Base-by-base conservation (phyloP, 1,140 invertebrate genomes). In the Colletes latitarsis region DNA sequence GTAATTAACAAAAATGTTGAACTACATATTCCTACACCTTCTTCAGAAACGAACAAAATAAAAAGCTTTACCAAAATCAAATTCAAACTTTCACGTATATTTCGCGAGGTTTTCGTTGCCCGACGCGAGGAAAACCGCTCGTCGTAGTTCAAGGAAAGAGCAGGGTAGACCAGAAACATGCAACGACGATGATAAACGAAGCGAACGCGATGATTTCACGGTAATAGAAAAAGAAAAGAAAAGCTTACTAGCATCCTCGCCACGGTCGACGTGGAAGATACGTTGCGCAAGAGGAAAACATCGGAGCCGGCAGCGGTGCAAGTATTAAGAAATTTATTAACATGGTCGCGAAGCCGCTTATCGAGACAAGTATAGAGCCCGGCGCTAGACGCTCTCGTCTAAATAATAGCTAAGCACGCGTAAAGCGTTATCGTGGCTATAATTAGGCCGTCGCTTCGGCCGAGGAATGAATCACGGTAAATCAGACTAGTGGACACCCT, bases 361-460 rank as follows among this genome's bases (percentile, higher is more conserved):
- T 79, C 77, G 69, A 66, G 60, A 43, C 77, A 64, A 79, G 77
- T 73, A 64, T 64, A 79, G 43, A 30, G 19, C 43, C 64, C 74
- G 75, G 63, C 76, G 73, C 76, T 84, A 87, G 83, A 84, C 79
- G 62, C 79, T 85, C 71, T 17, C 70, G 77, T 88, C 85, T 88
- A 85, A 89, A 70, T 89, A 88, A 89, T 78, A 86, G 79, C 82
- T 80, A 86, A 89, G 88, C 88, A 87, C 84, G 84, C 86, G 85
- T 89, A 90, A 91, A 88, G 84, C 88, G 88, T 88, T 91, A 89
- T 91, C 89, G 77, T 69, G 78, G 53, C 58, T 82, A 84, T 88
- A 91, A 91, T 91, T 89, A 91, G 86, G 77, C 76, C 76, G 68
- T 81, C 81, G 70, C 52, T 58, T 71, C 57, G 70, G 15, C 41